Percentiles rank a stretch among this genome's conserved stretches.
Conservation (phyloP, 1,140 invertebrate species). For the Ips nitidus region DNA sequence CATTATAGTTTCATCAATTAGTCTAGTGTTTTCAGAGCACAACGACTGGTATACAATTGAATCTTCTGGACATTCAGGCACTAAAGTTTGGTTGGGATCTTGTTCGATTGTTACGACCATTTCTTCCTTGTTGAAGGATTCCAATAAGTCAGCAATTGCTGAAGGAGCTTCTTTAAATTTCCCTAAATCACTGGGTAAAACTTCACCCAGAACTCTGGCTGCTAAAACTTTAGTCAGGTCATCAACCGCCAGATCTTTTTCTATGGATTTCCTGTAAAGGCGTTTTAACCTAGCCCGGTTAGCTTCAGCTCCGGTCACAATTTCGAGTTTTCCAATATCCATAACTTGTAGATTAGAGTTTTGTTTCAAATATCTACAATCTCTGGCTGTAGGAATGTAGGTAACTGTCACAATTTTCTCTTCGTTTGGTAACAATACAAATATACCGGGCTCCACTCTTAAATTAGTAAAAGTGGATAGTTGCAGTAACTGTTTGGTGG, state of each 20-base stretch:
- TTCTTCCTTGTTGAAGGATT: conserved; percentile 36
- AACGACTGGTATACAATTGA: conserved; percentile 41
- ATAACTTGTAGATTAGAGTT: conserved; percentile 29
- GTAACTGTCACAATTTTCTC: conserved; percentile 36
- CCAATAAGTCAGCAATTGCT: conserved; percentile 34
- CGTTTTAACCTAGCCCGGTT: conserved; percentile 43
- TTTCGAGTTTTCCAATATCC: conserved; percentile 42
- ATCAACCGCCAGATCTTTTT: conserved; percentile 37
- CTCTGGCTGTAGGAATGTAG: conserved; percentile 39
- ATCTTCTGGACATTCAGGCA: conserved; percentile 39
- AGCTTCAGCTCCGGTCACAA: conserved; percentile 44
- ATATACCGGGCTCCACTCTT: conserved; percentile 34
- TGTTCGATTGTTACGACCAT: conserved; percentile 41
- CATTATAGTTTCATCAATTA: conserved; percentile 8
- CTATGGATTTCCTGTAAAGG: conserved; percentile 37
- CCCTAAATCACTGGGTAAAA: conserved; percentile 39
- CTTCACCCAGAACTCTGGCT: conserved; percentile 39
- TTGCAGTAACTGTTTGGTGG: conserved; percentile 48
- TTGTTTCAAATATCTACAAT: conserved; percentile 40
- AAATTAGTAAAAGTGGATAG: conserved; percentile 40
- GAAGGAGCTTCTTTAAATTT: conserved; percentile 37
- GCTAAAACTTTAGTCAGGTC: conserved; percentile 33
- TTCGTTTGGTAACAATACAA: conserved; percentile 42
- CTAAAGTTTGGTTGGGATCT: conserved; percentile 41
- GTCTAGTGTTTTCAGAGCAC: conserved; percentile 34